Conservation (phyloP, 2,888 invertebrate species). For the Eristalis pertinax region DNA sequence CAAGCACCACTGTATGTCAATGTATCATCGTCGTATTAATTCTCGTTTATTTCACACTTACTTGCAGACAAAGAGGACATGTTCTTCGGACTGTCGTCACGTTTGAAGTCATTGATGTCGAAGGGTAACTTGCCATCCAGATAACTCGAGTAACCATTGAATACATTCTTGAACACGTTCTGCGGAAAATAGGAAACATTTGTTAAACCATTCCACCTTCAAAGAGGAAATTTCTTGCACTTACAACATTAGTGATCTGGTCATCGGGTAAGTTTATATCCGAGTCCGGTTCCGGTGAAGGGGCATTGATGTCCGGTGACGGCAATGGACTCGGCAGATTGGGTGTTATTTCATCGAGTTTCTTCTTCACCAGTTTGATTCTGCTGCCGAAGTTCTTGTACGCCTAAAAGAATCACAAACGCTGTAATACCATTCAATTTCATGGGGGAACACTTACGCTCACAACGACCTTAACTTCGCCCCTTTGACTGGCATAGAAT, state of each 20-base stretch:
- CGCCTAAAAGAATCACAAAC: slow-evolving; percentile 84
- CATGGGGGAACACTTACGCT: slow-evolving; percentile 86
- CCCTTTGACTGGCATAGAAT: slow-evolving; percentile 94
- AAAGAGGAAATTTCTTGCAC: not conserved
- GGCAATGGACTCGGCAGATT: slow-evolving; percentile 86
- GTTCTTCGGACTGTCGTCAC: slow-evolving; percentile 75
- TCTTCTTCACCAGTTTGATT: slow-evolving; percentile 92
- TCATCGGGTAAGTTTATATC: slow-evolving; percentile 89
- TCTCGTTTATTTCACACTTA: slow-evolving; percentile 12
- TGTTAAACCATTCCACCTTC: not conserved
- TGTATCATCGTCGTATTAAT: not conserved
- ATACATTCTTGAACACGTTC: slow-evolving; percentile 77
- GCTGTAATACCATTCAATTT: too few relatives aligned
- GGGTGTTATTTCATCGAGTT: slow-evolving; percentile 90
- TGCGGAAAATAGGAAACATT: slow-evolving; percentile 53
- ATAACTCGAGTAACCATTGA: slow-evolving; percentile 85
- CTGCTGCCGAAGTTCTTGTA: slow-evolving; percentile 96
- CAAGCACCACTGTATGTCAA: too few relatives aligned
- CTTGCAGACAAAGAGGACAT: slow-evolving; percentile 41
- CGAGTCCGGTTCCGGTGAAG: slow-evolving; percentile 91
- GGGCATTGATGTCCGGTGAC: slow-evolving; percentile 85
- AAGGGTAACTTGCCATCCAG: slow-evolving; percentile 85
- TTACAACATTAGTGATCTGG: slow-evolving; percentile 76
- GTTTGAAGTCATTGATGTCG: slow-evolving; percentile 82
- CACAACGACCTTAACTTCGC: slow-evolving; percentile 97